A percentile compares a stretch with the other conserved stretches of the same genome.
Conservation (phyloP, 2,888 invertebrate species). For the Synanthedon andrenaeformis region DNA sequence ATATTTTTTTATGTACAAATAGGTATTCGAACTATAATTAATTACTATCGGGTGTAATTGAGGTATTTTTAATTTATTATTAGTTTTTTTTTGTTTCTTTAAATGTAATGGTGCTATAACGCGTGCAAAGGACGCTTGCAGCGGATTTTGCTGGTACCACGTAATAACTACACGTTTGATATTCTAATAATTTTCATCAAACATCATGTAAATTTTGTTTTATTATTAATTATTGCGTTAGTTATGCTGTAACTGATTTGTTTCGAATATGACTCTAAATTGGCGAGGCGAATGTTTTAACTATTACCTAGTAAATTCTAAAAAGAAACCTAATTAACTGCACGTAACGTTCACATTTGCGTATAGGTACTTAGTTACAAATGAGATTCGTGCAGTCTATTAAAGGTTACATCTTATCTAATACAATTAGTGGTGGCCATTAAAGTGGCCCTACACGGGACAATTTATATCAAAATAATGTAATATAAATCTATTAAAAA, state of each 20-base stretch:
- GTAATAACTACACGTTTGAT: background rate
- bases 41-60: slow-evolving; percentile 23
- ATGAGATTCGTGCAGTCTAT: slow-evolving; percentile 19
- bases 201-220: slow-evolving; percentile 46
- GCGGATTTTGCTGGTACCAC: background rate
- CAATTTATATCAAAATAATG: too few relatives aligned
- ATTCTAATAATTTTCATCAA: slow-evolving; percentile 33
- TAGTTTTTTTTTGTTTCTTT: slow-evolving; percentile 27
- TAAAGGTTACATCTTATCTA: slow-evolving; percentile 39
- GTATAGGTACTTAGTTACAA: background rate
- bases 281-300: slow-evolving; percentile 48
- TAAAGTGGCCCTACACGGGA: slow-evolving; percentile 7
- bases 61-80: slow-evolving; percentile 18
- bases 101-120: slow-evolving; percentile 1
- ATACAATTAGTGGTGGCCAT: slow-evolving; percentile 41
- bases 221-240: slow-evolving; percentile 19
- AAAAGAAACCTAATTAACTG: slow-evolving; percentile 46
- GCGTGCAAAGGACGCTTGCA: slow-evolving; percentile 1
- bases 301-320: slow-evolving; percentile 62
- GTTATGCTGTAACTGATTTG: background rate
- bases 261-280: slow-evolving; percentile 20
- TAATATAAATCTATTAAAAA: too few relatives aligned
- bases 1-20: slow-evolving; percentile 10
- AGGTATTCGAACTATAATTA: slow-evolving; percentile 10
- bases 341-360: slow-evolving; percentile 10